These are phyloP conservation scores for Caenorhabditis japonica DNA, from an alignment of 2,888 invertebrate species.

Conservation along the genomic window DNA sequence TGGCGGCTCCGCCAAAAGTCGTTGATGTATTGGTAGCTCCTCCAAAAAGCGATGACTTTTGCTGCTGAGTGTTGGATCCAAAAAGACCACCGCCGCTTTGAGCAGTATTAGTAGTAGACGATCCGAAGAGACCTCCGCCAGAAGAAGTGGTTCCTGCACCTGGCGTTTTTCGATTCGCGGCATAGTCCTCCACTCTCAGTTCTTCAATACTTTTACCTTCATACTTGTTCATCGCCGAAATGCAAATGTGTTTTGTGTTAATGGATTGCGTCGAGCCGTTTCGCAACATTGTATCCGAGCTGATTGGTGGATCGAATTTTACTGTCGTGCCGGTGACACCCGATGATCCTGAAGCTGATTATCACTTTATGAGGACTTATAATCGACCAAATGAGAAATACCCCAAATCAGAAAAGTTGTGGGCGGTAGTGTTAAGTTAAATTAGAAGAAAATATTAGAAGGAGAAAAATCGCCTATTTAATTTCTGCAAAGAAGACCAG, in stretches of 20 bases:
- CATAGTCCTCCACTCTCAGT: conserved; percentile 91
- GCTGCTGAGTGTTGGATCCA: conserved; percentile 60
- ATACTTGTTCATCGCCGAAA: conserved; percentile 98
- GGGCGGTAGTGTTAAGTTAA: too few species aligned
- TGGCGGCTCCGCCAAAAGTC: background rate
- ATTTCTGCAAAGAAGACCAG: too few species aligned
- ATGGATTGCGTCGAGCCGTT: conserved; percentile 86
- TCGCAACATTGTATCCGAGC: conserved; percentile 92
- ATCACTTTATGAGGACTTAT: too few species aligned
- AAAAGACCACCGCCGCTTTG: conserved; percentile 73
- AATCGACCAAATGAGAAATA: too few species aligned
- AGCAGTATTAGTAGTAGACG: conserved; percentile 21
- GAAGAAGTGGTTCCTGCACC: conserved; percentile 54
- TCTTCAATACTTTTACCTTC: conserved; percentile 95
- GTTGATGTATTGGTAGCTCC: conserved; percentile 4
- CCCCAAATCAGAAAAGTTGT: too few species aligned
- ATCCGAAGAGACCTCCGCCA: conserved; percentile 57
- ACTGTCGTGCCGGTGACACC: conserved; percentile 83
- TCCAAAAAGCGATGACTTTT: conserved; percentile 47
- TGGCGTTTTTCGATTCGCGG: conserved; percentile 88
- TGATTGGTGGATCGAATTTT: conserved; percentile 86
- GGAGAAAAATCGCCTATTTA: too few species aligned
- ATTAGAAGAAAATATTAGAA: too few species aligned
- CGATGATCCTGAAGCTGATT: conserved; percentile 35
- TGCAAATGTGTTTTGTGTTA: conserved; percentile 93